Base-by-base conservation (phyloP, 2,113 vertebrate species). In the Chauna torquata region DNA sequence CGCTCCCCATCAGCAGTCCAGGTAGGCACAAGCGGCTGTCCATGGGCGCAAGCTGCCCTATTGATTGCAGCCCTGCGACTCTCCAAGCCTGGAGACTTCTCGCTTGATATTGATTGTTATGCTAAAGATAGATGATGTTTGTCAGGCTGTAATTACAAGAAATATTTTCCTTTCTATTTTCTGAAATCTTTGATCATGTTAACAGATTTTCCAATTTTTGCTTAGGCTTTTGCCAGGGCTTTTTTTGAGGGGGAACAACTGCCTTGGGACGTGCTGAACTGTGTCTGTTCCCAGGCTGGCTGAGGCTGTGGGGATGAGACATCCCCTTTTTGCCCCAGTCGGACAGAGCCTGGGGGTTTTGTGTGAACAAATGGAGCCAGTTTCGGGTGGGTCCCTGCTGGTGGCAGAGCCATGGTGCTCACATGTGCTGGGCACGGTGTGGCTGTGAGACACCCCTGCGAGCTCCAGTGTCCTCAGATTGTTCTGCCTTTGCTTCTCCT, bases 371-470 rank as follows among this genome's bases (percentile, higher is more conserved):
- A 16, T 34, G 9, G 58, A 58, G 34, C 3, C 4, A 23, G 15
- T 28, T 86, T 81, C 24, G 45, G 30, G 64, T 72, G 44, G 23
- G 22, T 76, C n/a, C n/a, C 47, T 14, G 24, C 74, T 18, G 30
- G 69, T 4, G 15, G 24, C 66, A 92, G 71, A 64, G 66, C 57
- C 24, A 10, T 15, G 2, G 9, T 58, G 42, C 13, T 20, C 8
- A 1, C 1, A 0, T 8, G 40, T 0, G 70, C n/a, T 16, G 11
- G 44, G 24, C 44, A 23, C 1, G 3, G 9, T 5, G 4, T 3
- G 19, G 38, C 44, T 1, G 0, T 54, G 3, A 34, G 25, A 16
- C 5, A 65, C 7, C 36, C 15, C 36, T 72, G 49, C 40, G 44
- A 77, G 62, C 69, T 66, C 49, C 45, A 16, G 13, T 28, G 8